Evolutionary conservation across 2,888 invertebrate genomes (phyloP).

Genomic region (Brassicogethes aeneus): DNA sequence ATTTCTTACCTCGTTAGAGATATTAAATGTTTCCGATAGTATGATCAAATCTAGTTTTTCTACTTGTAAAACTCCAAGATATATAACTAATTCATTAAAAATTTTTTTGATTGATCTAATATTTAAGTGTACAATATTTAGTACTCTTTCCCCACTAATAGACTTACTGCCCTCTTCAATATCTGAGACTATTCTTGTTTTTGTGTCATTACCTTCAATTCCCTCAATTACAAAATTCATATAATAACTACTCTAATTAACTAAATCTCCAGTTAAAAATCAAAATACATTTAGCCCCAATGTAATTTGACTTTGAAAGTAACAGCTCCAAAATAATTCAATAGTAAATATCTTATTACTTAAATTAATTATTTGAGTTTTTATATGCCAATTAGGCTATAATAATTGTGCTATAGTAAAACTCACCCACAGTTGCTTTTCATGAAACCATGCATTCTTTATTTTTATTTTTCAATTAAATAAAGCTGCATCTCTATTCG

Average conservation of each 20-base stretch:
- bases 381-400: not conserved
- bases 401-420: too few relatives aligned
- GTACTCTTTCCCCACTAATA: not conserved
- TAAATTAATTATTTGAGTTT: not conserved
- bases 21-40: too few relatives aligned
- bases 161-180: not conserved
- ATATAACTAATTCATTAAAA: constrained; percentile 1
- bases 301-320: not conserved
- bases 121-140: not conserved
- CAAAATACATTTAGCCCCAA: not conserved
- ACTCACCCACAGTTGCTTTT: too few relatives aligned
- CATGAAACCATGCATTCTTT: too few relatives aligned
- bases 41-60: too few relatives aligned
- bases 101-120: not conserved
- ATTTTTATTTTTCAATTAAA: not conserved
- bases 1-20: not conserved
- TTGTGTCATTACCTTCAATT: constrained; percentile 4
- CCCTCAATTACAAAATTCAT: constrained; percentile 8
- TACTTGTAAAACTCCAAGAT: too few relatives aligned
- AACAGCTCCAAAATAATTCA: not conserved
- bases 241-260: constrained; percentile 1
- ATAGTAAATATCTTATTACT: not conserved
- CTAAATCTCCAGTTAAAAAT: not conserved
- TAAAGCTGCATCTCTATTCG: too few relatives aligned
- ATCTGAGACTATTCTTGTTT: not conserved